Conservation (phyloP, 2,113 vertebrate species). For the Aptenodytes patagonicus region DNA sequence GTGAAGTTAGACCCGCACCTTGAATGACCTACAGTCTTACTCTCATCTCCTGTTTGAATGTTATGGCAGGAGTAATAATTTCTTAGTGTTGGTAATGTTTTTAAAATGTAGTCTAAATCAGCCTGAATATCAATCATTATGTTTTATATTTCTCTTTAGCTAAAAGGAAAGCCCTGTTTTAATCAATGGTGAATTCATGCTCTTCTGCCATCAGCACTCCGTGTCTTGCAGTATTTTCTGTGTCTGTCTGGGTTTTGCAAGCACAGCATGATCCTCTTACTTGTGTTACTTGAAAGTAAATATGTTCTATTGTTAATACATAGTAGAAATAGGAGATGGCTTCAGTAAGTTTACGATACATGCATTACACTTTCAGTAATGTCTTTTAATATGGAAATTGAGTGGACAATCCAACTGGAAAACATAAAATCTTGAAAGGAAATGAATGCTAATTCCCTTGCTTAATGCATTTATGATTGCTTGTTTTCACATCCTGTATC, state of each 20-base stretch:
- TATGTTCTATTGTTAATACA: not conserved
- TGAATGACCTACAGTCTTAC: not conserved
- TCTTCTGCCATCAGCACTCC: not conserved
- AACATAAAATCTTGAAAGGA: conserved; percentile 42
- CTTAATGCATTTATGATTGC: conserved; percentile 34
- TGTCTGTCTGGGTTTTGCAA: not conserved
- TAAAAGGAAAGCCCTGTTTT: not conserved
- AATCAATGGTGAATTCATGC: not conserved
- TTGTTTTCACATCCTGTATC: conserved; percentile 55
- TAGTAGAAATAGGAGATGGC: conserved; percentile 4
- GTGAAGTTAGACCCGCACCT: not conserved
- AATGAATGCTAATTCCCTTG: conserved; percentile 41
- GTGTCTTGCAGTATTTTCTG: not conserved
- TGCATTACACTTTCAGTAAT: conserved; percentile 19
- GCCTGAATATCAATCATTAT: not conserved
- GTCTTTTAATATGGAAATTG: conserved; percentile 38
- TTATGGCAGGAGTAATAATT: not conserved
- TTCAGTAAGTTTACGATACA: conserved; percentile 28
- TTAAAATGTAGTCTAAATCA: not conserved
- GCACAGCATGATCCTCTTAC: not conserved
- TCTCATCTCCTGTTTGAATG: not conserved
- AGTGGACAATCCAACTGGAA: conserved; percentile 44
- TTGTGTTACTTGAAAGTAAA: not conserved
- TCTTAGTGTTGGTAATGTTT: not conserved
- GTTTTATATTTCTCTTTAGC: not conserved